Evolutionary conservation across 2,888 invertebrate species (phyloP).

Genomic region (Nomada hirtipes): DNA sequence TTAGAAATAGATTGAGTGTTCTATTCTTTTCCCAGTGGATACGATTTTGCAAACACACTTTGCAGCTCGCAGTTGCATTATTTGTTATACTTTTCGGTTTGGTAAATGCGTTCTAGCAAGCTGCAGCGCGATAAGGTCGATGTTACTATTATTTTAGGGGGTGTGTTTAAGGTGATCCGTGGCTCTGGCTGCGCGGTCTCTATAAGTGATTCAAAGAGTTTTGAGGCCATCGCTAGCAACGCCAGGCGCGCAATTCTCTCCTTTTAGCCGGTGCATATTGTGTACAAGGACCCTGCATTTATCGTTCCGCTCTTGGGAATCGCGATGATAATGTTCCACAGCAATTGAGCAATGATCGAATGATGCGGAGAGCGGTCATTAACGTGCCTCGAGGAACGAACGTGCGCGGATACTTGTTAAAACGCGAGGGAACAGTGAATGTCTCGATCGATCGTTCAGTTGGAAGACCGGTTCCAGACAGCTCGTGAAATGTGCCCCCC

Average conservation of each 20-base stretch:
- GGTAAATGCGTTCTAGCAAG: not conserved
- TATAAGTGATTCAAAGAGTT: not conserved
- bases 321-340: constrained; percentile 56
- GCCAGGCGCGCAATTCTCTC: constrained; percentile 19
- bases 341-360: constrained; percentile 58
- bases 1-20: no score
- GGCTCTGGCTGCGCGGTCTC: not conserved
- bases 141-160: not conserved
- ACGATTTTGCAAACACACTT: no score
- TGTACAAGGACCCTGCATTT: constrained; percentile 41
- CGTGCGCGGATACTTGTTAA: constrained; percentile 32
- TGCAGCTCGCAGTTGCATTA: not conserved
- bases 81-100: no score
- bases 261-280: constrained; percentile 28
- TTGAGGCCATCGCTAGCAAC: constrained; percentile 2
- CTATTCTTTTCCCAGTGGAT: no score
- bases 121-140: not conserved
- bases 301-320: constrained; percentile 54
- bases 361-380: constrained; percentile 48
- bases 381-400: constrained; percentile 35
- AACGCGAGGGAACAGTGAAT: constrained; percentile 8
- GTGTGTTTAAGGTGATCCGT: not conserved
- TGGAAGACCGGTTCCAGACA: constrained; percentile 29
- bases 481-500: constrained; percentile 17
- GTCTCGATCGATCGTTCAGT: not conserved